Evolutionary conservation across 2,888 invertebrate genomes (phyloP).

Genomic region (Papilio elwesi): DNA sequence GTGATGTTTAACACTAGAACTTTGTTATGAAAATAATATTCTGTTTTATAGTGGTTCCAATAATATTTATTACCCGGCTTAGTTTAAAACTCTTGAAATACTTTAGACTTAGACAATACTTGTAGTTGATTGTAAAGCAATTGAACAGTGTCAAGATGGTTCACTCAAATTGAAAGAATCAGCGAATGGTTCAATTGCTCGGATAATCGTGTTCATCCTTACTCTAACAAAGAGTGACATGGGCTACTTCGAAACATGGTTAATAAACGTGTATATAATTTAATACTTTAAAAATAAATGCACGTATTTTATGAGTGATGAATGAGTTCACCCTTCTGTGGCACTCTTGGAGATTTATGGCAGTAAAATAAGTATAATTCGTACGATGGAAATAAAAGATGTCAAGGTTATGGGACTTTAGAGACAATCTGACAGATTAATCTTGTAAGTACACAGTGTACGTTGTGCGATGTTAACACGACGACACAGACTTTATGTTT

Average conservation of each 20-base stretch:
- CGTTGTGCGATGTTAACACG: too few species aligned
- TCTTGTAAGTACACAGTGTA: too few species aligned
- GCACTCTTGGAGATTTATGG: too few species aligned
- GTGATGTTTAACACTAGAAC: background rate
- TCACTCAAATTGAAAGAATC: slow-evolving; percentile 44
- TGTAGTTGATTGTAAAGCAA: slow-evolving; percentile 42
- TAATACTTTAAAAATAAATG: background rate
- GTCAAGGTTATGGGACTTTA: too few species aligned
- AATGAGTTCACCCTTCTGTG: too few species aligned
- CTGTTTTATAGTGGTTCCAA: background rate
- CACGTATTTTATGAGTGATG: background rate
- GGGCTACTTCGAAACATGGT: slow-evolving; percentile 22
- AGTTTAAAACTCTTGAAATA: slow-evolving; percentile 41
- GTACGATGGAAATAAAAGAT: too few species aligned
- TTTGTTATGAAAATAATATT: background rate
- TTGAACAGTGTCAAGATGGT: slow-evolving; percentile 9
- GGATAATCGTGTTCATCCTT: slow-evolving; percentile 68
- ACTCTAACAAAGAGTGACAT: slow-evolving; percentile 54
- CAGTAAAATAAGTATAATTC: too few species aligned
- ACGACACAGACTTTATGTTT: background rate
- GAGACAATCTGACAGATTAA: too few species aligned
- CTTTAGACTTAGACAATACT: slow-evolving; percentile 26
- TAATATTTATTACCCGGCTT: slow-evolving; percentile 7
- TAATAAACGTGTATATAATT: background rate
- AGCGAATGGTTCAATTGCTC: slow-evolving; percentile 63